Percentiles rank a stretch among this genome's conserved stretches.
Evolutionary conservation across 1,140 invertebrate species (phyloP).

Genomic region (Physella acuta): DNA sequence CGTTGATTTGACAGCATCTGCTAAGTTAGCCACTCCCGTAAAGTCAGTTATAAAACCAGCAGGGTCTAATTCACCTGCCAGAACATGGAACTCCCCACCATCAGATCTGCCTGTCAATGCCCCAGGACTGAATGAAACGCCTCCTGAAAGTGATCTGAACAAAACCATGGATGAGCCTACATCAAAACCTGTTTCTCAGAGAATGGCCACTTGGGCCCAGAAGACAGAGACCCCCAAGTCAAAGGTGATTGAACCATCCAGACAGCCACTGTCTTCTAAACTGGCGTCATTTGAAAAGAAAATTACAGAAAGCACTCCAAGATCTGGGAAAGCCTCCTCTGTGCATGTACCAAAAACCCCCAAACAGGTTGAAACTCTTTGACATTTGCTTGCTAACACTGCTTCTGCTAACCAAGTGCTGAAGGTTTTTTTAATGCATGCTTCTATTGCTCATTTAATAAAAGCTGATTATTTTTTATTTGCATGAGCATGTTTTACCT

Average conservation of each 20-base stretch:
- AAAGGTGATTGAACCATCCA: constrained; percentile 30
- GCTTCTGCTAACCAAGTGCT: too few species aligned
- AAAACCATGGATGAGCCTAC: constrained; percentile 38
- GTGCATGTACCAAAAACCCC: background rate
- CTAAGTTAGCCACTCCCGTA: background rate
- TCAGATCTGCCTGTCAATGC: constrained; percentile 27
- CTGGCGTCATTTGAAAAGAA: constrained; percentile 24
- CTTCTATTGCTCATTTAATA: too few species aligned
- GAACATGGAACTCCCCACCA: too few species aligned
- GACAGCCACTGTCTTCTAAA: constrained; percentile 16
- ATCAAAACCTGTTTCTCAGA: constrained; percentile 36
- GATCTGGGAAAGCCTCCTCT: background rate
- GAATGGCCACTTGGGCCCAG: constrained; percentile 30
- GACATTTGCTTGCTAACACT: background rate
- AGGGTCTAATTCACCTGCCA: background rate
- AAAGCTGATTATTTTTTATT: too few species aligned
- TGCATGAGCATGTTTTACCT: too few species aligned
- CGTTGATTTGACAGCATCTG: background rate
- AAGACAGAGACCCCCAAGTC: constrained; percentile 30
- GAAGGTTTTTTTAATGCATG: too few species aligned
- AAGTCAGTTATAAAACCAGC: background rate
- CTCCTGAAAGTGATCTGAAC: constrained; percentile 19
- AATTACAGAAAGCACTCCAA: constrained; percentile 15
- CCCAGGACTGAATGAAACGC: constrained; percentile 32
- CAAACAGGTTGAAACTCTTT: constrained; percentile 10